phyloP scores from a whole-genome alignment of 2,797 vertebrate genomes.

The Macrochelys suwanniensis region DNA sequence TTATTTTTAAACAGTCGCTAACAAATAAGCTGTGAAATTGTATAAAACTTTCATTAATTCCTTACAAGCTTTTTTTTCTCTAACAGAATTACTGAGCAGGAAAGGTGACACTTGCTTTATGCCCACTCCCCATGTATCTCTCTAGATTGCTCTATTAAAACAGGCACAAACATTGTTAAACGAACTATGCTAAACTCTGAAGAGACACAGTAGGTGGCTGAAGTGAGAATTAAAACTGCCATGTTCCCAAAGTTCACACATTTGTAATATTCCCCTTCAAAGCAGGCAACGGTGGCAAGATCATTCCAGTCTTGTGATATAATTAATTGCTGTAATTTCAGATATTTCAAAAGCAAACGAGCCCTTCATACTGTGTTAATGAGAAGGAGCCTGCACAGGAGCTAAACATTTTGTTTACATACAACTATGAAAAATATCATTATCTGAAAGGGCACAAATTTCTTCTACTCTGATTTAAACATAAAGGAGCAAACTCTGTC shows the following conservation, averaged over 20 bases:
- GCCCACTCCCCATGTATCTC: background rate
- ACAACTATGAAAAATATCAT: slow-evolving; percentile 24
- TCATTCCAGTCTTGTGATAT: slow-evolving; percentile 47
- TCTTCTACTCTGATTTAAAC: slow-evolving; percentile 17
- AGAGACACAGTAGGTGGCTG: slow-evolving; percentile 52
- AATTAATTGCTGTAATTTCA: slow-evolving; percentile 75
- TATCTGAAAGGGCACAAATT: background rate
- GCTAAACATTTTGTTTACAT: slow-evolving; percentile 56
- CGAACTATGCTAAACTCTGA: slow-evolving; percentile 36
- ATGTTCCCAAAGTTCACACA: slow-evolving; percentile 46
- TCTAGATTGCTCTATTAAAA: slow-evolving; percentile 28
- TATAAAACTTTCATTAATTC: slow-evolving; percentile 29
- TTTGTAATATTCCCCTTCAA: slow-evolving; percentile 69
- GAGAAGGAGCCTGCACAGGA: slow-evolving; percentile 23
- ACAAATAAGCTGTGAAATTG: slow-evolving; percentile 31
- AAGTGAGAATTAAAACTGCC: slow-evolving; percentile 74
- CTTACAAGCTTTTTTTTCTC: background rate
- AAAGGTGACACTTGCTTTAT: background rate
- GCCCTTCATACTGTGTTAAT: slow-evolving; percentile 34
- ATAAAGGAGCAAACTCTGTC: background rate
- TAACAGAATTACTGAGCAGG: background rate
- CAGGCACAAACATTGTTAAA: slow-evolving; percentile 42
- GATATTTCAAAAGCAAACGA: slow-evolving; percentile 60
- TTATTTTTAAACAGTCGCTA: background rate
- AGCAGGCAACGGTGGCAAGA: slow-evolving; percentile 43